These are phyloP conservation scores for Myzus persicae DNA, from an alignment of 1,140 invertebrate genomes.

Conservation along the genomic window DNA sequence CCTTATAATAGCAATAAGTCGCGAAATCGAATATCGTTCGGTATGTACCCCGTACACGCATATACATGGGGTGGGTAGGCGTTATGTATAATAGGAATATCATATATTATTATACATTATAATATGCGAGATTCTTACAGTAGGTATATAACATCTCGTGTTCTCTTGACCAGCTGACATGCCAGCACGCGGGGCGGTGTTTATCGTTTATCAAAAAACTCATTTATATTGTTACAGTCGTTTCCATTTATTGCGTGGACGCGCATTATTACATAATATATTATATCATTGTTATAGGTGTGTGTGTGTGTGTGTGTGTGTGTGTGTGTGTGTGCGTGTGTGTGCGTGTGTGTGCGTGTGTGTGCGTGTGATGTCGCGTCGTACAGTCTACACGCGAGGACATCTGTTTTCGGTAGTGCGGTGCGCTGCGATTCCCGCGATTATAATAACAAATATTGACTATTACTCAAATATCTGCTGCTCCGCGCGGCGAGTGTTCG, in stretches of 20 bases:
- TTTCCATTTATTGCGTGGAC: conserved; percentile 47
- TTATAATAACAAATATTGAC: conserved; percentile 45
- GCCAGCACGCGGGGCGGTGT: background rate
- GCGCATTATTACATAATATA: background rate
- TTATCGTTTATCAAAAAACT: conserved; percentile 47
- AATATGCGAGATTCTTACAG: too few relatives aligned
- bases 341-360: background rate
- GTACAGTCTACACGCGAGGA: background rate
- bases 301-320: background rate
- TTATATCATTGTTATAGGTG: background rate
- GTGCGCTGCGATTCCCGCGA: background rate
- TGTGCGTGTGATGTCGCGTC: background rate
- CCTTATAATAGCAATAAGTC: background rate
- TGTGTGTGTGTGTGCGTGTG: background rate
- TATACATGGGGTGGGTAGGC: background rate
- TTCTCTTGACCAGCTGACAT: conserved; percentile 47
- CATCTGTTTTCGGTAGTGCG: conserved; percentile 46
- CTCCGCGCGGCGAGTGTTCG: background rate
- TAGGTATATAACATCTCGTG: background rate
- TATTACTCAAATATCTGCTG: conserved; percentile 51
- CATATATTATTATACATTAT: too few relatives aligned
- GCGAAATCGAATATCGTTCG: conserved; percentile 40
- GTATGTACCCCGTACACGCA: background rate
- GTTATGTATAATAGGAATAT: background rate
- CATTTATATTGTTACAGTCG: background rate